Conservation (phyloP, 2,113 vertebrate genomes). For the Zeus faber region DNA sequence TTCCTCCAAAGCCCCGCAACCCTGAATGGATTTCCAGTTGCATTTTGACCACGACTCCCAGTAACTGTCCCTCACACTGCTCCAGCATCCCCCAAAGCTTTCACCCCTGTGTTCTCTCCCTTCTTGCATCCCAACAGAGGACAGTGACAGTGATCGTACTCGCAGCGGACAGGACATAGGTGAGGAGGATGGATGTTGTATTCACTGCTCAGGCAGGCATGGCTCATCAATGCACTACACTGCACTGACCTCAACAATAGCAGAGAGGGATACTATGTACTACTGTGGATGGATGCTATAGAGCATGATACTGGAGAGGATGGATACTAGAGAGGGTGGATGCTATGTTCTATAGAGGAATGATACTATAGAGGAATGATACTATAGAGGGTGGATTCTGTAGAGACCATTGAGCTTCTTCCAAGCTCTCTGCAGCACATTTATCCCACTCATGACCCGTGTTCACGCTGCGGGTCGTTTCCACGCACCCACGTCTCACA, state of each 20-base stretch:
- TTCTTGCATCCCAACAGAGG: conserved; percentile 76
- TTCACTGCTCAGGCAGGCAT: conserved; percentile 3
- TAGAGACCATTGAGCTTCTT: background rate
- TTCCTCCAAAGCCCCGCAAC: background rate
- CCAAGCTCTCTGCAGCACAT: conserved; percentile 12
- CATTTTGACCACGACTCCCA: too few species aligned
- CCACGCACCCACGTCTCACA: background rate
- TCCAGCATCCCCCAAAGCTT: too few species aligned
- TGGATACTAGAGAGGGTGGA: background rate
- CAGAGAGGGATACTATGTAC: too few species aligned
- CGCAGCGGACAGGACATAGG: conserved; percentile 87
- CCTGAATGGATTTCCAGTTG: background rate
- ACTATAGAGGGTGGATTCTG: background rate
- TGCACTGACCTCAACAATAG: too few species aligned
- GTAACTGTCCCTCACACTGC: too few species aligned
- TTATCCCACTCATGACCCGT: background rate
- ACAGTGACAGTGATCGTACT: conserved; percentile 85
- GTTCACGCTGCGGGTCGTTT: background rate
- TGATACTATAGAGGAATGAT: background rate
- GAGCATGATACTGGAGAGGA: background rate
- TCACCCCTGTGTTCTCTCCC: conserved; percentile 45
- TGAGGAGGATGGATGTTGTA: conserved; percentile 68
- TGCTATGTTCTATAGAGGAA: background rate
- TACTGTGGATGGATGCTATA: too few species aligned
- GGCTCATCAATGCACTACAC: too few species aligned